These are phyloP conservation scores for Campoletis raptor DNA, from an alignment of 2,888 invertebrate genomes.

Conservation along the genomic window DNA sequence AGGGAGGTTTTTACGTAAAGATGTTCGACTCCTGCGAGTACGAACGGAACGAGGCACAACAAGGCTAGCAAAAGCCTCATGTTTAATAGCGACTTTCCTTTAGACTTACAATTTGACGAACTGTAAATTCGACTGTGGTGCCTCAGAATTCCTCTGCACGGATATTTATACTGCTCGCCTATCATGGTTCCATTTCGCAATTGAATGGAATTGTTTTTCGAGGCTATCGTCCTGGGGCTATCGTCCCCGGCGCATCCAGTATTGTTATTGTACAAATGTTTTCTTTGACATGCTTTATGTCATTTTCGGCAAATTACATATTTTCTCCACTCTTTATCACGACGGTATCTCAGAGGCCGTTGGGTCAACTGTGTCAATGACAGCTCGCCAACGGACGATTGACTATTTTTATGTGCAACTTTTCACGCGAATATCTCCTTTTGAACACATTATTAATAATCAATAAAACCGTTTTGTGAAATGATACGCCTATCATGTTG, in stretches of 20 bases:
- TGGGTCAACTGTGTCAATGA: not conserved
- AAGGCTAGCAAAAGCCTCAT: conserved; percentile 65
- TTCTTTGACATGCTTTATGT: conserved; percentile 13
- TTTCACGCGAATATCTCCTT: not conserved
- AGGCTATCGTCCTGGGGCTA: conserved; percentile 47
- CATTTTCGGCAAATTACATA: not conserved
- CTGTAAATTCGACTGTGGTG: conserved; percentile 29
- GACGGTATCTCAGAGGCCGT: not conserved
- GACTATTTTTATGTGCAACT: not conserved
- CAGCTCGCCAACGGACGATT: not conserved
- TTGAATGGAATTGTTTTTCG: not conserved
- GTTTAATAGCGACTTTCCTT: not conserved
- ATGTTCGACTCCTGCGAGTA: conserved; percentile 61
- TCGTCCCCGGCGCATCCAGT: conserved; percentile 6
- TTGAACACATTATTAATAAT: not conserved
- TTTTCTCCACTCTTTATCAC: conserved; percentile 16
- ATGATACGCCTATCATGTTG: conserved; percentile 31
- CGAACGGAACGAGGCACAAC: conserved; percentile 64
- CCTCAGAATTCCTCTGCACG: not conserved
- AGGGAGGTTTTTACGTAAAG: conserved; percentile 76
- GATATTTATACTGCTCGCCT: conserved; percentile 56
- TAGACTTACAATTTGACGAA: conserved; percentile 13
- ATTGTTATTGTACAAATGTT: not conserved
- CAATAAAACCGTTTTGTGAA: not conserved
- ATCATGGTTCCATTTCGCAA: not conserved